Evolutionary conservation across 2,797 vertebrate species (phyloP), one percentile per base, ranked within the genome.

Genomic region (Pygocentrus nattereri): DNA sequence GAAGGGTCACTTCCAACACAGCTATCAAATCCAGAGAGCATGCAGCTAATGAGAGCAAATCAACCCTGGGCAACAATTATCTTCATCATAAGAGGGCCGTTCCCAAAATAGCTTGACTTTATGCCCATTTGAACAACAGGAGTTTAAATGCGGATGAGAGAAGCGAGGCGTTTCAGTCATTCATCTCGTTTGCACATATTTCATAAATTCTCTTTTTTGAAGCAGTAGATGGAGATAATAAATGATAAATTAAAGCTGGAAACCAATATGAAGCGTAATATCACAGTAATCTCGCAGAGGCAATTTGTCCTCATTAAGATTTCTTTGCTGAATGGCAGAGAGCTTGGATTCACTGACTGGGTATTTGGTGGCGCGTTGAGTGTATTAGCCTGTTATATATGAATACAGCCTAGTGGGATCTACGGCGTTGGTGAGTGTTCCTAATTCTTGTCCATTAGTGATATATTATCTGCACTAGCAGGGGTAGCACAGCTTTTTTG

Each of bases 1-100:
- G 44, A 18, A 21, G 23, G 23, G 47, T 16, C 8, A 16, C 67
- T 69, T 67, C 13, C 67, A 47, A 16, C 31, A 13, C 4, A 47
- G 41, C 5, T 21, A 25, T 23, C 23, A 50, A 23, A 41, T 6
- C 13, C 44, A 54, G 19, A 49, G 25, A 56, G 70, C 61, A 80
- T 67, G 68, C 52, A 73, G 16, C 52, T 59, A 77, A 72, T 73
- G 56, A 75, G 23, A 56, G 12, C 34, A 27, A 58, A 77, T 44
- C 52, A 75, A 69, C 71, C 38, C 52, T 47, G 54, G 21, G 41
- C 7, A 64, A 18, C 70, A 56, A 79, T 74, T 78, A 74, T 49
- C 10, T 76, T 58, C 23, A 38, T 44, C 67, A 38, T 41, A 41
- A 30, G 25, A 5, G 18, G 19, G 47, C 21, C 4, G 25, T 11